Conservation (phyloP, 2,113 vertebrate genomes). For the Hippoglossus stenolepis region DNA sequence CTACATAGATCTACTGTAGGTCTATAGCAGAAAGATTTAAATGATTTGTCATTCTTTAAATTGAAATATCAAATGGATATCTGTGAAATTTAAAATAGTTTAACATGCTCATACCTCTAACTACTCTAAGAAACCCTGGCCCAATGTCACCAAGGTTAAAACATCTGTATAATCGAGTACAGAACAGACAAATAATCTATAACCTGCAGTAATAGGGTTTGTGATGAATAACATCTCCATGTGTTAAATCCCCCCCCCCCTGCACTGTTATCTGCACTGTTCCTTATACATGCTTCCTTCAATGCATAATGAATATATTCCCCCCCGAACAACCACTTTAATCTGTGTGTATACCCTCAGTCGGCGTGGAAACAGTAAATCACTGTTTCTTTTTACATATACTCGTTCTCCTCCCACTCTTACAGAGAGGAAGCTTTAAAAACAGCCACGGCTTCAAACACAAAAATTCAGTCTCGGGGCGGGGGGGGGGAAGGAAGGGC, state of each 20-base stretch:
- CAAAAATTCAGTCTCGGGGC: slow-evolving; percentile 8
- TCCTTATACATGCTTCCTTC: slow-evolving; percentile 49
- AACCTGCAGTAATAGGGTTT: neutral
- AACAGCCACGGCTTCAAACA: slow-evolving; percentile 47
- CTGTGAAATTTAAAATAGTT: too few relatives aligned
- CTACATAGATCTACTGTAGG: too few relatives aligned
- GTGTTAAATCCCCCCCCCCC: slow-evolving; percentile 10
- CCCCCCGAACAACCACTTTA: slow-evolving; percentile 57
- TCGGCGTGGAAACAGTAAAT: slow-evolving; percentile 13
- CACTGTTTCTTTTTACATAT: slow-evolving; percentile 27
- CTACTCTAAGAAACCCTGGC: too few relatives aligned
- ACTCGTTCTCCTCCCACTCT: slow-evolving; percentile 27
- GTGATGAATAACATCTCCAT: slow-evolving; percentile 19
- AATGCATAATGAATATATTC: slow-evolving; percentile 62
- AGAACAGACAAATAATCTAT: slow-evolving; percentile 4
- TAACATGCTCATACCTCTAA: too few relatives aligned
- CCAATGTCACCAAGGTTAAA: too few relatives aligned
- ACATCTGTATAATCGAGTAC: too few relatives aligned
- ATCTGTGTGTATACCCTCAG: slow-evolving; percentile 45
- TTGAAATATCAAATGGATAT: too few relatives aligned
- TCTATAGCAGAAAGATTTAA: neutral
- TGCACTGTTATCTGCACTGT: slow-evolving; percentile 30
- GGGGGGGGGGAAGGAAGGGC: neutral
- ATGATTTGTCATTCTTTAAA: neutral
- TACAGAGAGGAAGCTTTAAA: slow-evolving; percentile 3